phyloP scores from a whole-genome alignment of 2,113 vertebrate genomes.

The Poicephalus meyeri region DNA sequence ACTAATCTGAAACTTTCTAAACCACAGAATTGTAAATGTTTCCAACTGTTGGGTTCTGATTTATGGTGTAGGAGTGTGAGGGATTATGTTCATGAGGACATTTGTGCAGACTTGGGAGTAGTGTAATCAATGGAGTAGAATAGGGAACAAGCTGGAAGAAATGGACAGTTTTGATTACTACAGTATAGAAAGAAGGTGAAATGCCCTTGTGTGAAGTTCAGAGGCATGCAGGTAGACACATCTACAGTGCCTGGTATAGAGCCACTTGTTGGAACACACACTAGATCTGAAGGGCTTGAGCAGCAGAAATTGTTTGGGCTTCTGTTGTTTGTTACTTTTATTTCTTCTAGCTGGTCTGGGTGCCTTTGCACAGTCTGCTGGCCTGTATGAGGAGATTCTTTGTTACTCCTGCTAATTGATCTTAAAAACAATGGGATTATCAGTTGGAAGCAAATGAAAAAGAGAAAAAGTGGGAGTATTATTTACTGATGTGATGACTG shows the following conservation, averaged over 20 bases:
- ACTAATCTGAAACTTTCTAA: not conserved
- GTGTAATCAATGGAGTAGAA: not conserved
- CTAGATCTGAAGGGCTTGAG: not conserved
- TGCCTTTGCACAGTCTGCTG: not conserved
- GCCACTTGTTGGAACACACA: not conserved
- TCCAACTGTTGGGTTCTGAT: not conserved
- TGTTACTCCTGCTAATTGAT: constrained; percentile 7
- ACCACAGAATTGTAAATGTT: not conserved
- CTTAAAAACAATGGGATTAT: constrained; percentile 23
- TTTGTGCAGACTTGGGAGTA: not conserved
- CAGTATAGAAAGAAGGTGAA: not conserved
- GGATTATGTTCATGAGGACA: not conserved
- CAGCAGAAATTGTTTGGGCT: not conserved
- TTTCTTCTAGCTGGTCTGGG: not conserved
- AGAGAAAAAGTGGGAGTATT: constrained; percentile 42
- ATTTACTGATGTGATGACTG: constrained; percentile 55
- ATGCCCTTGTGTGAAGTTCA: not conserved
- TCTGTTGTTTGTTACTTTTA: not conserved
- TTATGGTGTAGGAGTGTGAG: not conserved
- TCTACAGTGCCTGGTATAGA: not conserved
- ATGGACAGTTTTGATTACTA: not conserved
- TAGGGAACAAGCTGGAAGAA: not conserved
- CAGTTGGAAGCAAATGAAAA: constrained; percentile 8
- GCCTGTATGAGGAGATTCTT: not conserved
- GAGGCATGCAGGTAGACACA: not conserved